Evolutionary conservation across 2,888 invertebrate genomes (phyloP).

Genomic region (Megalurothrips usitatus): DNA sequence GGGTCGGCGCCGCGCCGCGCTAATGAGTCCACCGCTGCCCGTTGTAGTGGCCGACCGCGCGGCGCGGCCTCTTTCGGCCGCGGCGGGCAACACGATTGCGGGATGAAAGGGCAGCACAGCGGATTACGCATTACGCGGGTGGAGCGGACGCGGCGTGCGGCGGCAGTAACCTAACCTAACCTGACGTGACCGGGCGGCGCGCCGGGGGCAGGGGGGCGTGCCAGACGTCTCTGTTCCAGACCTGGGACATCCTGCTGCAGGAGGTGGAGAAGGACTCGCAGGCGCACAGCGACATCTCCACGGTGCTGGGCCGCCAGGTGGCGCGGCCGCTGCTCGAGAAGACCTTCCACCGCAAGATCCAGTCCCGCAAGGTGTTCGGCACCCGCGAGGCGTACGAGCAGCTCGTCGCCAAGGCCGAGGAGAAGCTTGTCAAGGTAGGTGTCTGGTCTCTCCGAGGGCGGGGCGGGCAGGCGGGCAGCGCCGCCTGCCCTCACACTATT

Average conservation of each 20-base stretch:
- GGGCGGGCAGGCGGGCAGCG: too few species aligned
- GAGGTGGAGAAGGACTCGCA: slow-evolving; percentile 87
- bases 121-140: too few species aligned
- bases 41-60: too few species aligned
- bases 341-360: slow-evolving; percentile 86
- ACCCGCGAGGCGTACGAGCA: slow-evolving; percentile 88
- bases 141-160: too few species aligned
- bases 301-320: slow-evolving; percentile 70
- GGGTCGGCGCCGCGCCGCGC: too few species aligned
- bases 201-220: slow-evolving; percentile 62
- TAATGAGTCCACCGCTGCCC: too few species aligned
- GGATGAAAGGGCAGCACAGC: too few species aligned
- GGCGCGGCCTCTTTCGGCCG: too few species aligned
- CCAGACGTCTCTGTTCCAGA: slow-evolving; percentile 76
- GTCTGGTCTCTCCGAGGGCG: too few species aligned
- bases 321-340: slow-evolving; percentile 78
- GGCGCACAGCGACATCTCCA: slow-evolving; percentile 78
- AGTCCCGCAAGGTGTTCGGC: slow-evolving; percentile 83
- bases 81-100: too few species aligned
- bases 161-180: too few species aligned
- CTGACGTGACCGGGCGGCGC: neutral
- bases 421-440: slow-evolving; percentile 65
- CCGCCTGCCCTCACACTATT: too few species aligned
- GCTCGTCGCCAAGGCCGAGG: slow-evolving; percentile 78
- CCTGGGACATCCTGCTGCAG: slow-evolving; percentile 85